phyloP scores from a whole-genome alignment of 2,113 vertebrate species.

The Perca schrenkii region DNA sequence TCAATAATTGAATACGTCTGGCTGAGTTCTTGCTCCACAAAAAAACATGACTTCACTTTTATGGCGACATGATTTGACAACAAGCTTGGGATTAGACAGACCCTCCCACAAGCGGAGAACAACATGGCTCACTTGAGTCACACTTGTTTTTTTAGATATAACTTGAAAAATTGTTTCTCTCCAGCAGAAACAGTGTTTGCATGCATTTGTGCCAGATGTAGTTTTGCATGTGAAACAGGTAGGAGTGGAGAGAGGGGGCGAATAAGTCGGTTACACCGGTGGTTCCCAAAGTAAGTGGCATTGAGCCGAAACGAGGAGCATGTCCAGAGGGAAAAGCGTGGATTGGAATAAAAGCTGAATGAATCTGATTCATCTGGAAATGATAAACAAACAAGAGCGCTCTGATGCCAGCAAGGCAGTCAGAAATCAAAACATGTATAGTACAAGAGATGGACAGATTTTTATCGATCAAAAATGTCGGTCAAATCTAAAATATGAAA shows the following conservation, averaged over 20 bases:
- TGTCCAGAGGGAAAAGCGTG: background rate
- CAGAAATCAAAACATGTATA: constrained; percentile 19
- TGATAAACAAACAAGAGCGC: constrained; percentile 11
- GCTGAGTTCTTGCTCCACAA: constrained; percentile 50
- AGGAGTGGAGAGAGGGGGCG: constrained; percentile 11
- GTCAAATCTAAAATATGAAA: constrained; percentile 21
- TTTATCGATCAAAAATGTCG: background rate
- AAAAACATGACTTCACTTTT: constrained; percentile 79
- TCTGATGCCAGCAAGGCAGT: constrained; percentile 1
- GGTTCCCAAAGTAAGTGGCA: background rate
- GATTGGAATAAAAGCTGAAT: constrained; percentile 23
- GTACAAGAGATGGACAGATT: constrained; percentile 17
- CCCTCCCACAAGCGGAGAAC: constrained; percentile 38
- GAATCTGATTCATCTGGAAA: constrained; percentile 20
- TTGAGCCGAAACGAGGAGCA: constrained; percentile 1
- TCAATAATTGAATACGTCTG: constrained; percentile 76
- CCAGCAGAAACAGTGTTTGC: constrained; percentile 31
- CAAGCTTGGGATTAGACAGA: constrained; percentile 60
- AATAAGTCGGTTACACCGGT: constrained; percentile 7
- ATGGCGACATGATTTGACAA: constrained; percentile 68
- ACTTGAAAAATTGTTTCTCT: constrained; percentile 36
- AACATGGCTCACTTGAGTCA: constrained; percentile 56
- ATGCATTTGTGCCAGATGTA: constrained; percentile 41
- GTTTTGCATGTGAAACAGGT: constrained; percentile 52
- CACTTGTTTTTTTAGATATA: constrained; percentile 54